Percentiles rank a stretch among this genome's conserved stretches.
Evolutionary conservation across 2,888 invertebrate species (phyloP).

Genomic region (Drosophila percnosoma): DNA sequence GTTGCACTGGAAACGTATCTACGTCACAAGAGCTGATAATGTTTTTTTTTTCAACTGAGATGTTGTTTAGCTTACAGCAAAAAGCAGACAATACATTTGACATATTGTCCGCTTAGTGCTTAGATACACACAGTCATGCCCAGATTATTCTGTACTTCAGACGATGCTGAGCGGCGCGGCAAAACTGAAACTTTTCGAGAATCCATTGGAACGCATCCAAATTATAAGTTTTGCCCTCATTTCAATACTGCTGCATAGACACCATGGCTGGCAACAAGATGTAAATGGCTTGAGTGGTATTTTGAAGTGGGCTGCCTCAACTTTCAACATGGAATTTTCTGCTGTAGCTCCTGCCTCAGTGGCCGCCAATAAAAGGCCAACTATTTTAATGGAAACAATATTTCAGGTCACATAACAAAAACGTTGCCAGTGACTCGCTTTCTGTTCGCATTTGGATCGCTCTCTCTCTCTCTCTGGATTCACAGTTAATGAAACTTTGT

Average conservation of each 20-base stretch:
- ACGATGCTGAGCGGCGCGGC: slow-evolving; percentile 23
- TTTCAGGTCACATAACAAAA: slow-evolving; percentile 49
- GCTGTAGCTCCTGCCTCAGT: slow-evolving; percentile 8
- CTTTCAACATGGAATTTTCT: slow-evolving; percentile 33
- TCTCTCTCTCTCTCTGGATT: not conserved
- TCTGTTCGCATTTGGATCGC: slow-evolving; percentile 6
- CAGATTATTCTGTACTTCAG: slow-evolving; percentile 52
- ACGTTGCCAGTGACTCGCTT: slow-evolving; percentile 1
- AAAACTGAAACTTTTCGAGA: slow-evolving; percentile 43
- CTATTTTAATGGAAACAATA: slow-evolving; percentile 74
- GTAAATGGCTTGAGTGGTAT: slow-evolving; percentile 28
- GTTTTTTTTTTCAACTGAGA: not conserved
- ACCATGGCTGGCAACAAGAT: slow-evolving; percentile 16
- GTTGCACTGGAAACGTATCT: not conserved
- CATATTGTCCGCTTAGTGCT: not conserved
- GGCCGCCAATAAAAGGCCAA: slow-evolving; percentile 47
- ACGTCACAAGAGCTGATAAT: not conserved
- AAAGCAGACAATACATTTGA: not conserved
- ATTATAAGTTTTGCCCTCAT: slow-evolving; percentile 72
- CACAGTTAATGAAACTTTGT: slow-evolving; percentile 74
- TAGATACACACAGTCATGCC: slow-evolving; percentile 22
- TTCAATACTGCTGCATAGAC: slow-evolving; percentile 62
- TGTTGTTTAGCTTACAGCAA: not conserved
- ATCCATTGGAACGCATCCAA: slow-evolving; percentile 79
- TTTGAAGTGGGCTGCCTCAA: slow-evolving; percentile 54